Evolutionary conservation across 2,888 invertebrate species (phyloP).

Genomic region (Lathronympha strigana): DNA sequence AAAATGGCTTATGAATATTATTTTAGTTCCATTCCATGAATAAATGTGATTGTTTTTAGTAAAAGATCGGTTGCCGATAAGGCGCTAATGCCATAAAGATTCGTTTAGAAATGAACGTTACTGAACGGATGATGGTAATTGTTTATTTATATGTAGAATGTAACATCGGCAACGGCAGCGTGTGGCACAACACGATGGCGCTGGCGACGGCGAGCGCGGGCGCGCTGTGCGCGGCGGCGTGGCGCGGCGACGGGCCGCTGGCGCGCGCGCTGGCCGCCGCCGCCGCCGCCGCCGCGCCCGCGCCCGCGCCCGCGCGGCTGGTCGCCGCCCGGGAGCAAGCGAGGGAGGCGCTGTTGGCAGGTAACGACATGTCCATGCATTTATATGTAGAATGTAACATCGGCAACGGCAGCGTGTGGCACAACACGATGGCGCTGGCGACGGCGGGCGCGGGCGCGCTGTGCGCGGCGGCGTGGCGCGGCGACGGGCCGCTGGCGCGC

Average conservation of each 20-base stretch:
- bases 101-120: no score
- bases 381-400: background rate
- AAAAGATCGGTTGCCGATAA: no score
- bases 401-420: constrained; percentile 53
- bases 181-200: constrained; percentile 59
- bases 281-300: constrained; percentile 51
- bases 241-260: constrained; percentile 66
- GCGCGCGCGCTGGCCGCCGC: constrained; percentile 55
- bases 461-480: constrained; percentile 69
- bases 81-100: no score
- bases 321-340: constrained; percentile 46
- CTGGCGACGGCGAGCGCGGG: constrained; percentile 51
- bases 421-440: constrained; percentile 49
- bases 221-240: constrained; percentile 61
- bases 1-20: no score
- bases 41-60: no score
- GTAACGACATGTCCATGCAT: constrained; percentile 38
- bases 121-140: no score
- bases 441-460: constrained; percentile 53
- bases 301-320: constrained; percentile 50
- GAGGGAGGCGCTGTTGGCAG: constrained; percentile 47
- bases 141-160: constrained; percentile 55
- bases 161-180: constrained; percentile 60
- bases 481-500: constrained; percentile 58
- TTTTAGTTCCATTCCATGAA: no score